These are phyloP conservation scores for Apodemia mormo DNA, from an alignment of 2,888 invertebrate species.

Conservation along the genomic window DNA sequence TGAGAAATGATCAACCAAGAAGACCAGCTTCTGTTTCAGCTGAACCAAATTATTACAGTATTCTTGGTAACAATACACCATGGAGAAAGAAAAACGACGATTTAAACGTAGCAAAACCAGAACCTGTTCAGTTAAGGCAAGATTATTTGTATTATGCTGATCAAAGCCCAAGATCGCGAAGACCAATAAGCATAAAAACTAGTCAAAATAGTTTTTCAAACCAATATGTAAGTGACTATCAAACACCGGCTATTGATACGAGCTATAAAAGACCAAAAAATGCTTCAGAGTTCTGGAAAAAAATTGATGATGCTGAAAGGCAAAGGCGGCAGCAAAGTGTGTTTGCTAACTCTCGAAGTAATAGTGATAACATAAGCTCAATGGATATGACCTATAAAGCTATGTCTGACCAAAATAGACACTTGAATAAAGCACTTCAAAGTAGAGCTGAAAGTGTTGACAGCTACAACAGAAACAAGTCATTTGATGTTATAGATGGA, in stretches of 20 bases:
- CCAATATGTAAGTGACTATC: slow-evolving; percentile 77
- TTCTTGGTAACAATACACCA: slow-evolving; percentile 64
- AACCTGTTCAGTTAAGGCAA: slow-evolving; percentile 63
- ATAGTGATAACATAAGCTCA: slow-evolving; percentile 63
- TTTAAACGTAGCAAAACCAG: slow-evolving; percentile 59
- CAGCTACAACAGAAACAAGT: slow-evolving; percentile 59
- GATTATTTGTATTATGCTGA: slow-evolving; percentile 87
- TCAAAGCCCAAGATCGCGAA: slow-evolving; percentile 82
- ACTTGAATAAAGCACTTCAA: slow-evolving; percentile 30
- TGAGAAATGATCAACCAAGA: slow-evolving; percentile 66
- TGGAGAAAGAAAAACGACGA: slow-evolving; percentile 65
- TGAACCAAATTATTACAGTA: slow-evolving; percentile 73
- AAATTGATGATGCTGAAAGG: slow-evolving; percentile 8
- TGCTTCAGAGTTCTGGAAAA: slow-evolving; percentile 12
- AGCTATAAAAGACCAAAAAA: slow-evolving; percentile 6
- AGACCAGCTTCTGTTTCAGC: slow-evolving; percentile 76
- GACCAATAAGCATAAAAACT: slow-evolving; percentile 86
- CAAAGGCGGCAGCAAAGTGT: neutral
- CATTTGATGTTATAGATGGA: slow-evolving; percentile 51
- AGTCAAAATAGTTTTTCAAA: slow-evolving; percentile 68
- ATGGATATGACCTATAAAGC: slow-evolving; percentile 47
- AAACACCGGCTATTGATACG: slow-evolving; percentile 43
- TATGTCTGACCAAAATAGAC: slow-evolving; percentile 37
- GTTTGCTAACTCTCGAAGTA: slow-evolving; percentile 49
- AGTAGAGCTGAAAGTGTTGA: slow-evolving; percentile 50